A percentile compares a stretch with the other conserved stretches of the same genome.
Conservation (phyloP, 2,113 vertebrate genomes). For the Saiga tatarica region DNA sequence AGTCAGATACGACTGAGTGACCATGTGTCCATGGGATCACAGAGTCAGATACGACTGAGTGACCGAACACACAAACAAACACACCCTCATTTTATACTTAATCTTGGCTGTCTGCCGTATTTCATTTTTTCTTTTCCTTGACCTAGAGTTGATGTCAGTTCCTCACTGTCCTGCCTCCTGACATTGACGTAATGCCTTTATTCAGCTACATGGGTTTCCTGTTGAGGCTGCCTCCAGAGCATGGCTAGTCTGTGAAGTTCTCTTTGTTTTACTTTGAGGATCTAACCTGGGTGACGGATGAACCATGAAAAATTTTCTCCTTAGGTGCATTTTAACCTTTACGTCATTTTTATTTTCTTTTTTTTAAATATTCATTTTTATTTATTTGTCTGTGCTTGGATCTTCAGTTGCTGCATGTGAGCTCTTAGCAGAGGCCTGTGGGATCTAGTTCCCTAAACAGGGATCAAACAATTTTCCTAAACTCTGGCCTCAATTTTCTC, state of each 20-base stretch:
- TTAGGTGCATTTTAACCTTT: background rate
- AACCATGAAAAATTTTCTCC: background rate
- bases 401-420: background rate
- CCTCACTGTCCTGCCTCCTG: background rate
- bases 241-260: background rate
- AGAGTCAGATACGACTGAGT: background rate
- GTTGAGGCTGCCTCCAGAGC: background rate
- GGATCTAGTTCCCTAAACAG: background rate
- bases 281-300: background rate
- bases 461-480: background rate
- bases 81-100: background rate
- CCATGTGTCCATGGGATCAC: background rate
- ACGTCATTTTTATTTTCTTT: background rate
- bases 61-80: background rate
- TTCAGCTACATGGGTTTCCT: background rate
- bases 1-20: background rate
- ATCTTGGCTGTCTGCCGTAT: background rate
- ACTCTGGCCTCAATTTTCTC: background rate
- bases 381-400: background rate
- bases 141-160: background rate
- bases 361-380: background rate
- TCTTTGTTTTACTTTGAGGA: background rate
- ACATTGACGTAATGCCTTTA: background rate
- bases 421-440: background rate
- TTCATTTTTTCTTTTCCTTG: slow-evolving; percentile 4